Conservation (phyloP, 2,888 invertebrate genomes). For the Netelia virgata region DNA sequence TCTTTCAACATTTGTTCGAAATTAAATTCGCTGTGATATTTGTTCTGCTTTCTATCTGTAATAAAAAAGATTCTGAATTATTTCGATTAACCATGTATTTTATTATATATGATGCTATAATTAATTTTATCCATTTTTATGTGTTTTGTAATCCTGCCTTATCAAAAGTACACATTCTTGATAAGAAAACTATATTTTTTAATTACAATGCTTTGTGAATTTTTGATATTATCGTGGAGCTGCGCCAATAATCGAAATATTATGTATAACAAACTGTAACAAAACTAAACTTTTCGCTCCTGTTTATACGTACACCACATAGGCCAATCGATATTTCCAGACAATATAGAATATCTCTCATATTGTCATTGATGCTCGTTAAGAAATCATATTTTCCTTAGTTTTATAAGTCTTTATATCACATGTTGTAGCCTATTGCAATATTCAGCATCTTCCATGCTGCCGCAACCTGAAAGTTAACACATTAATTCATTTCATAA, state of each 20-base stretch:
- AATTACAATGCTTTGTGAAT: too few species aligned
- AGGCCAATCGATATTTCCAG: conserved; percentile 11
- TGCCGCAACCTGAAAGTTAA: not conserved
- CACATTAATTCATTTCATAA: not conserved
- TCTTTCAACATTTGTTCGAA: not conserved
- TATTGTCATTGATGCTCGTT: conserved; percentile 24
- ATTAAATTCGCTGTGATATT: not conserved
- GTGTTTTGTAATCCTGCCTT: too few species aligned
- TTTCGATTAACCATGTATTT: not conserved
- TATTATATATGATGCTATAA: too few species aligned
- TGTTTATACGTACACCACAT: conserved; percentile 21
- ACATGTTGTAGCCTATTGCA: not conserved
- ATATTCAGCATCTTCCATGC: not conserved
- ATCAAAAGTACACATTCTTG: too few species aligned
- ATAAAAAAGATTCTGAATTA: not conserved
- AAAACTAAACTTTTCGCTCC: not conserved
- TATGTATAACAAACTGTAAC: too few species aligned
- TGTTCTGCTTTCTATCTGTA: not conserved
- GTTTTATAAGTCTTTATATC: not conserved
- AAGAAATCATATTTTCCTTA: not conserved
- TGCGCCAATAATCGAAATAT: too few species aligned
- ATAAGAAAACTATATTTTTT: too few species aligned
- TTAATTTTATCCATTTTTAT: too few species aligned
- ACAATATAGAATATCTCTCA: conserved; percentile 25
- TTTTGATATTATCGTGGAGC: too few species aligned